Conservation (phyloP, 2,113 vertebrate species). For the Verasper variegatus region DNA sequence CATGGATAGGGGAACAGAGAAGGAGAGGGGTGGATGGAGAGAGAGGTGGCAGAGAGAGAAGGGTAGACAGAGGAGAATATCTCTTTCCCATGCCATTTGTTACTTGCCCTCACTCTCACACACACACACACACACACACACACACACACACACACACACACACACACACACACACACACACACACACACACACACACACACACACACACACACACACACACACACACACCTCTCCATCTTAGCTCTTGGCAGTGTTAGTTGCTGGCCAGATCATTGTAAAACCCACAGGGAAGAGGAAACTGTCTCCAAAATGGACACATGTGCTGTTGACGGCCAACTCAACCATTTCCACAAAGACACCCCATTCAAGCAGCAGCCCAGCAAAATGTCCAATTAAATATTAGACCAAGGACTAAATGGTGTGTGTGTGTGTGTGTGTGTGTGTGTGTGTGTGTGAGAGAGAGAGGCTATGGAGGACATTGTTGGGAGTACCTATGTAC, state of each 20-base stretch:
- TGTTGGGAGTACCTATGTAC: constrained; percentile 16
- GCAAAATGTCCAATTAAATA: constrained; percentile 74
- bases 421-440: no score
- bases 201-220: constrained; percentile 18
- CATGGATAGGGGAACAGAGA: constrained; percentile 60
- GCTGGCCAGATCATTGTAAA: constrained; percentile 59
- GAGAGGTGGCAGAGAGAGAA: constrained; percentile 39
- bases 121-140: constrained; percentile 21
- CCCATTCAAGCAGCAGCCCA: constrained; percentile 48
- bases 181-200: constrained; percentile 17
- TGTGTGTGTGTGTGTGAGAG: constrained; percentile 23
- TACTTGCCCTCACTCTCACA: constrained; percentile 13
- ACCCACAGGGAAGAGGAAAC: constrained; percentile 54
- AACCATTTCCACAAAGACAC: constrained; percentile 58
- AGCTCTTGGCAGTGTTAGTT: constrained; percentile 50
- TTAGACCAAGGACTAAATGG: constrained; percentile 63
- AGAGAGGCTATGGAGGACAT: constrained; percentile 36
- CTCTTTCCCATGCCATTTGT: constrained; percentile 55
- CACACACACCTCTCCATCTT: constrained; percentile 45
- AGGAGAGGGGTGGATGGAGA: constrained; percentile 41
- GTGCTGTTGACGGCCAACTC: constrained; percentile 51
- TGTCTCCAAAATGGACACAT: constrained; percentile 62
- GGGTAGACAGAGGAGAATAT: constrained; percentile 49
- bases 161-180: constrained; percentile 17
- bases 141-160: constrained; percentile 20